A percentile compares a stretch with the other conserved stretches of the same genome.
phyloP scores from a whole-genome alignment of 2,797 vertebrate genomes.

The Sorex maritimensis region DNA sequence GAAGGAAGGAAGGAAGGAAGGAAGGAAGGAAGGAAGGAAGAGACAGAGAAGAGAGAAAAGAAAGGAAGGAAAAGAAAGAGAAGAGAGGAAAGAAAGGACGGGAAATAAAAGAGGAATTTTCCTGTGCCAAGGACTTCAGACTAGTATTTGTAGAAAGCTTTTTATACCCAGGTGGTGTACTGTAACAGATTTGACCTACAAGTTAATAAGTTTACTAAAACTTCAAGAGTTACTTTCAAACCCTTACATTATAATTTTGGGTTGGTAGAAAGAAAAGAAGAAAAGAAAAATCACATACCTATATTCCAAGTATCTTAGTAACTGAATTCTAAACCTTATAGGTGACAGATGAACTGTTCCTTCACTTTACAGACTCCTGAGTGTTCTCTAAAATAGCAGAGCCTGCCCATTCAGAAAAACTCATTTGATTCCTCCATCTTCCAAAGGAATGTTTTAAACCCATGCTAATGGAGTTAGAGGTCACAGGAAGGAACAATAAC shows the following conservation, averaged over 20 bases:
- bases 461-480: background rate
- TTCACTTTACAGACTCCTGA: accelerated
- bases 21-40: too few relatives aligned
- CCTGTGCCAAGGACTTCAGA: background rate
- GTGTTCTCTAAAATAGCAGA: background rate
- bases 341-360: background rate
- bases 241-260: too few relatives aligned
- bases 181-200: background rate
- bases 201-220: conserved; percentile 15
- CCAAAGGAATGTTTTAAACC: background rate
- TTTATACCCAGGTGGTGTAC: background rate
- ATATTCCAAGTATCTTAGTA: background rate
- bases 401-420: background rate
- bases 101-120: background rate
- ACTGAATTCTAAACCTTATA: background rate
- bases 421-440: background rate
- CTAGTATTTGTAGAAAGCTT: background rate
- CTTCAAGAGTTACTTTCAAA: background rate
- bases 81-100: background rate
- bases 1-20: too few relatives aligned
- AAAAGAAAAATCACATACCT: background rate
- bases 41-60: background rate
- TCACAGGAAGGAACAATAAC: background rate
- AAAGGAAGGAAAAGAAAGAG: background rate
- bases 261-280: background rate